Percentiles rank a stretch among this genome's conserved stretches.
Conservation (phyloP, 2,888 invertebrate species). For the Macropis europaea region DNA sequence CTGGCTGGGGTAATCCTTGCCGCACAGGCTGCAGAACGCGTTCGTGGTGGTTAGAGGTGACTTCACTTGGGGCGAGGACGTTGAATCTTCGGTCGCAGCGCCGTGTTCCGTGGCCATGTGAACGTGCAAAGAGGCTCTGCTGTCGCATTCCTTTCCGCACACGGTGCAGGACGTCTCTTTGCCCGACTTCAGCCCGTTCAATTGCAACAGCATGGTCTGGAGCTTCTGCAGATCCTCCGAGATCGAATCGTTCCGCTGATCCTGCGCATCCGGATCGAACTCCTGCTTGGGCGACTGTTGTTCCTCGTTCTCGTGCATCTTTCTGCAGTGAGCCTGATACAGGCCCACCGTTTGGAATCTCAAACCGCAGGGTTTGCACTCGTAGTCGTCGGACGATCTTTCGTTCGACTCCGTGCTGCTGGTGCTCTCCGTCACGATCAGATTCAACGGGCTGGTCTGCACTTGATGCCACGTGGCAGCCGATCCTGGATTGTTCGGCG, state of each 20-base stretch:
- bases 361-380: conserved; percentile 81
- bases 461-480: conserved; percentile 80
- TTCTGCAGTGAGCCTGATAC: conserved; percentile 69
- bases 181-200: conserved; percentile 89
- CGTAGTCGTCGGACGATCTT: conserved; percentile 79
- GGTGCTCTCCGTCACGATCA: conserved; percentile 87
- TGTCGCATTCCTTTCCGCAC: conserved; percentile 87
- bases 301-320: conserved; percentile 73
- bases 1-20: conserved; percentile 83
- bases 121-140: conserved; percentile 86
- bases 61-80: conserved; percentile 74
- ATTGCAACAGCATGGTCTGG: conserved; percentile 94
- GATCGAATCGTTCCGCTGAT: conserved; percentile 83
- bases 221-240: conserved; percentile 93
- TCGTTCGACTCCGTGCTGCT: conserved; percentile 80
- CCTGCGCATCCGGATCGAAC: conserved; percentile 75
- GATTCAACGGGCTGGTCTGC: conserved; percentile 89
- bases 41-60: conserved; percentile 66
- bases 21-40: conserved; percentile 81
- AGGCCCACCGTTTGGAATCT: conserved; percentile 81
- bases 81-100: conserved; percentile 63
- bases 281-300: conserved; percentile 68
- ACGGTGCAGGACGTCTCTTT: conserved; percentile 83
- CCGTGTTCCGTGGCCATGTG: conserved; percentile 87
- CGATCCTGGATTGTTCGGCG: conserved; percentile 75